phyloP scores from a whole-genome alignment of 2,113 vertebrate genomes.

The Daphoenositta chrysoptera region DNA sequence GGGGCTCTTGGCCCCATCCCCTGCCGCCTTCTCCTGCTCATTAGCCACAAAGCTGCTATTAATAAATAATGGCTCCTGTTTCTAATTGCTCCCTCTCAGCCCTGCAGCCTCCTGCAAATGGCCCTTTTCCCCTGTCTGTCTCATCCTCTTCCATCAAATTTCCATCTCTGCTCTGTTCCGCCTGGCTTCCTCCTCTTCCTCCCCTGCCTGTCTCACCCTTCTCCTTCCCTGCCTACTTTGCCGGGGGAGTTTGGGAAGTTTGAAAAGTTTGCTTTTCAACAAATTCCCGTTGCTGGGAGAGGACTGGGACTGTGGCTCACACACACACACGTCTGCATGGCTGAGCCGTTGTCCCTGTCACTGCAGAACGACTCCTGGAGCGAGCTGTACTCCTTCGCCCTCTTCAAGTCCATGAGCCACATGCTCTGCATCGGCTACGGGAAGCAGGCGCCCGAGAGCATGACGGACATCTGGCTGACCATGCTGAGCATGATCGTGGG shows the following conservation, averaged over 20 bases:
- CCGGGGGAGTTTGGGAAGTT: background rate
- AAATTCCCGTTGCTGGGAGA: background rate
- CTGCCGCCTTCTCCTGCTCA: background rate
- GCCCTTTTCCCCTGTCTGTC: background rate
- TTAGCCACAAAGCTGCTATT: constrained; percentile 26
- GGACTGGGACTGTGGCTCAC: background rate
- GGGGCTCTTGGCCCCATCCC: background rate
- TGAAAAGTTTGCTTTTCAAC: background rate
- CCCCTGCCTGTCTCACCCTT: background rate
- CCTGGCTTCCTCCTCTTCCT: background rate
- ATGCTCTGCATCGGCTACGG: constrained; percentile 98
- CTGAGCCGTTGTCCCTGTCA: background rate
- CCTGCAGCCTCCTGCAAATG: background rate
- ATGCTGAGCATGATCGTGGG: constrained; percentile 99
- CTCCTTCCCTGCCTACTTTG: background rate
- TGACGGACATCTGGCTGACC: constrained; percentile 98
- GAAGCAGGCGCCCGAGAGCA: constrained; percentile 92
- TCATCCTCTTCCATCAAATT: background rate
- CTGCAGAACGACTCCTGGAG: constrained; percentile 94
- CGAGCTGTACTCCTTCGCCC: constrained; percentile 94
- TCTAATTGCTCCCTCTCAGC: constrained; percentile 36
- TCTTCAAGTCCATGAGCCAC: constrained; percentile 99
- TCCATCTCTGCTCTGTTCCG: background rate
- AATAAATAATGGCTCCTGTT: constrained; percentile 30
- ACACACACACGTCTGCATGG: background rate